phyloP scores from a whole-genome alignment of 2,113 vertebrate genomes.

The Laticauda colubrina region DNA sequence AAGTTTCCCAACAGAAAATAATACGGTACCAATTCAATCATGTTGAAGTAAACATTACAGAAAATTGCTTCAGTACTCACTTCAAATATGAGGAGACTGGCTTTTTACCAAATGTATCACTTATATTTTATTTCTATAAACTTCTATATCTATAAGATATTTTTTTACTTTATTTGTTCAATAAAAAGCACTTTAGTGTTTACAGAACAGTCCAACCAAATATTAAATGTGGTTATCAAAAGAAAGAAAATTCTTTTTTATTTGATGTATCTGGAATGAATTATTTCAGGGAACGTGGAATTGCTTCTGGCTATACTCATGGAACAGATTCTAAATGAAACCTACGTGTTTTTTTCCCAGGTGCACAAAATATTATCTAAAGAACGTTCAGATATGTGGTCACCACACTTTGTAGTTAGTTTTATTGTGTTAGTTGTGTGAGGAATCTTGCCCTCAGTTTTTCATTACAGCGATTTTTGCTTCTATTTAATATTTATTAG shows the following conservation, averaged over 20 bases:
- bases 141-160: neutral
- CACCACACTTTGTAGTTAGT: constrained; percentile 32
- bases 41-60: neutral
- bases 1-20: neutral
- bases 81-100: neutral
- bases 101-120: neutral
- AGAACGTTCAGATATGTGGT: constrained; percentile 27
- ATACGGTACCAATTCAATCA: neutral
- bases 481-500: constrained; percentile 28
- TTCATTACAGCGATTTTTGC: neutral
- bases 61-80: neutral
- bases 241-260: constrained; percentile 19
- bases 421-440: constrained; percentile 12
- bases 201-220: constrained; percentile 50
- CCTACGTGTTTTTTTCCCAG: constrained; percentile 51
- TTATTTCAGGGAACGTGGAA: constrained; percentile 48
- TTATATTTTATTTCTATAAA: neutral
- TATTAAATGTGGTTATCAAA: constrained; percentile 36
- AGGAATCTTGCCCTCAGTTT: constrained; percentile 2
- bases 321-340: constrained; percentile 51
- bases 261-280: constrained; percentile 46
- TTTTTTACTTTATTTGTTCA: constrained; percentile 16
- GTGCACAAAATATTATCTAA: constrained; percentile 54
- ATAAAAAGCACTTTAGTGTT: neutral
- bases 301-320: constrained; percentile 45